Evolutionary conservation across 2,888 invertebrate genomes (phyloP).

Genomic region (Sinopyrophorus schimmeli): DNA sequence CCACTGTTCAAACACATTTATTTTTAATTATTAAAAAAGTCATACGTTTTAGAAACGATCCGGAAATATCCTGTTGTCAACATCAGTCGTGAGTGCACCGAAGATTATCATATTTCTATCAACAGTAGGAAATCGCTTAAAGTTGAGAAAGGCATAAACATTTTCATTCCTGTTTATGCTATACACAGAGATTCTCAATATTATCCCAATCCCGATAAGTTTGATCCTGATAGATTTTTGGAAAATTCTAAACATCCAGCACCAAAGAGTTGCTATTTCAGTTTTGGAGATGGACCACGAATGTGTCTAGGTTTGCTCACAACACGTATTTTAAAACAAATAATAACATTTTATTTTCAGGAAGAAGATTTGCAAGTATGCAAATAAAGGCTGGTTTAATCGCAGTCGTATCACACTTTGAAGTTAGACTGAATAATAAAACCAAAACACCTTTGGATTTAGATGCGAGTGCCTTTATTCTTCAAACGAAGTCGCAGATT

Average conservation of each 20-base stretch:
- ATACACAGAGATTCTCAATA: constrained; percentile 50
- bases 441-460: constrained; percentile 36
- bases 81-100: constrained; percentile 22
- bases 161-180: constrained; percentile 45
- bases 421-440: constrained; percentile 33
- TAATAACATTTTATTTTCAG: too few species aligned
- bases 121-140: constrained; percentile 14
- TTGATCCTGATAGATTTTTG: constrained; percentile 52
- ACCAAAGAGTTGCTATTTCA: constrained; percentile 42
- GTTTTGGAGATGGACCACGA: constrained; percentile 48
- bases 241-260: constrained; percentile 42
- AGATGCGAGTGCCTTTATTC: constrained; percentile 30
- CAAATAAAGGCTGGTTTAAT: constrained; percentile 38
- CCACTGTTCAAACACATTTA: too few species aligned
- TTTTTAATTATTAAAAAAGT: too few species aligned
- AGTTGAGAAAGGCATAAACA: constrained; percentile 37
- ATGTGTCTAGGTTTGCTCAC: constrained; percentile 46
- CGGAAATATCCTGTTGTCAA: constrained; percentile 22
- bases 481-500: constrained; percentile 27
- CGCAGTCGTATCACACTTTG: constrained; percentile 31
- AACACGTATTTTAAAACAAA: too few species aligned
- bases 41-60: constrained; percentile 27
- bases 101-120: constrained; percentile 8
- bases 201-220: constrained; percentile 51
- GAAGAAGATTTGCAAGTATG: constrained; percentile 38